phyloP scores from a whole-genome alignment of 2,797 vertebrate species.

The Scleropages formosus region DNA sequence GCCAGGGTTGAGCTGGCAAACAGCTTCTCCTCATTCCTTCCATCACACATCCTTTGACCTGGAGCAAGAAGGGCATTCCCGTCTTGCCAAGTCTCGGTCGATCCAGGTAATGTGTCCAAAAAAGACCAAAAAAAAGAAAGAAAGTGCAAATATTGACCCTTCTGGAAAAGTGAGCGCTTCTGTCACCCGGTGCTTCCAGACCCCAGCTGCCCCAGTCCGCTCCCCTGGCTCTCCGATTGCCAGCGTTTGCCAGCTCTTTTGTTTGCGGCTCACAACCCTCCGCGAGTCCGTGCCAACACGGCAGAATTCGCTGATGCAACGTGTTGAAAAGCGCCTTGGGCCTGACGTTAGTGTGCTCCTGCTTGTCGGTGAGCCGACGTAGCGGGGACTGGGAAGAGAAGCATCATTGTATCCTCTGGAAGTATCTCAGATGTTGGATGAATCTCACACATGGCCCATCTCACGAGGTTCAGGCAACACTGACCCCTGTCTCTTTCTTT shows the following conservation, averaged over 20 bases:
- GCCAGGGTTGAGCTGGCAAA: not conserved
- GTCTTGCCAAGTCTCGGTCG: not conserved
- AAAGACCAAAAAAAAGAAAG: not conserved
- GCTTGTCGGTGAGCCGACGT: conserved; percentile 12
- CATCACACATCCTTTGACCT: not conserved
- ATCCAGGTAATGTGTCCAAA: conserved; percentile 2
- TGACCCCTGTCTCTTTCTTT: conserved; percentile 25
- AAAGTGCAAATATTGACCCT: conserved; percentile 12
- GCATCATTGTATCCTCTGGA: conserved; percentile 6
- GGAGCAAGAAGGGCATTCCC: not conserved
- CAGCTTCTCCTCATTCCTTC: not conserved
- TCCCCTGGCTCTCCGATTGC: not conserved
- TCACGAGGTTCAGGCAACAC: conserved; percentile 32
- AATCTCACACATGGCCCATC: not conserved
- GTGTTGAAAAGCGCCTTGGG: not conserved
- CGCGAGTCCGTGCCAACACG: not conserved
- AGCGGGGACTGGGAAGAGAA: not conserved
- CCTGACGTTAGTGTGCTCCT: not conserved
- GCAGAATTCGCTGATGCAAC: not conserved
- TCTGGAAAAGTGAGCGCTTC: not conserved
- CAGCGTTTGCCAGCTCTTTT: conserved; percentile 1
- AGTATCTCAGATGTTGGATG: conserved; percentile 1
- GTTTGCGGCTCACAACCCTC: not conserved
- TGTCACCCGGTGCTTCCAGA: not conserved
- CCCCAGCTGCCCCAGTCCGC: not conserved